A percentile compares a stretch with the other conserved stretches of the same genome.
Evolutionary conservation across 2,797 vertebrate species (phyloP).

Genomic region (Peromyscus aztecus): DNA sequence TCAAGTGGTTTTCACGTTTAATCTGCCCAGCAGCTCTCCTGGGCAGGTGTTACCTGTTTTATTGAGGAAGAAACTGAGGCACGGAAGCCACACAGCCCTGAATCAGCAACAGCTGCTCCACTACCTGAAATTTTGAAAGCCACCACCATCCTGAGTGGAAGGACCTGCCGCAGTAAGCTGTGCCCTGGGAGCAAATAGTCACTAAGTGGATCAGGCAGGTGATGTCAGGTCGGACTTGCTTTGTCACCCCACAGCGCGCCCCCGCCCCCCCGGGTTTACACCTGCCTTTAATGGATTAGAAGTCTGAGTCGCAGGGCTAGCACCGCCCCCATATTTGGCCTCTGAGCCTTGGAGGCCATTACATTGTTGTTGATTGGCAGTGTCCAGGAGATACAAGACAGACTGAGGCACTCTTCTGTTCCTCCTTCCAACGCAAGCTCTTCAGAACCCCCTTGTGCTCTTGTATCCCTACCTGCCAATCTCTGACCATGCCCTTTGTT

Average conservation of each 20-base stretch:
- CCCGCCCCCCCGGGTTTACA: neutral
- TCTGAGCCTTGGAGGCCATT: neutral
- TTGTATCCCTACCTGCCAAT: neutral
- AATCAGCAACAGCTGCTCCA: neutral
- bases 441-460: neutral
- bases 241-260: neutral
- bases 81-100: neutral
- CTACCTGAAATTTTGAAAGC: neutral
- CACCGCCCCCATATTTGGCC: neutral
- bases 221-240: neutral
- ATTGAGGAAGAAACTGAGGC: neutral
- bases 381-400: neutral
- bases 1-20: neutral
- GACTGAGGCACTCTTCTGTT: neutral
- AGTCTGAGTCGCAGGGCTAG: neutral
- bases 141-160: neutral
- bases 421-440: neutral
- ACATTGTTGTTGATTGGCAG: neutral
- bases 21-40: neutral
- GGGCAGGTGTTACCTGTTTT: neutral
- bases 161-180: neutral
- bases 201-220: neutral
- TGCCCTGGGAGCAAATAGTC: neutral
- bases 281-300: neutral
- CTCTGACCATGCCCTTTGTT: slow-evolving; percentile 24